A percentile compares a stretch with the other conserved stretches of the same genome.
Conservation (phyloP, 37 sponge, comb jelly and placozoan genomes). For the Chondrosia reniformis region DNA sequence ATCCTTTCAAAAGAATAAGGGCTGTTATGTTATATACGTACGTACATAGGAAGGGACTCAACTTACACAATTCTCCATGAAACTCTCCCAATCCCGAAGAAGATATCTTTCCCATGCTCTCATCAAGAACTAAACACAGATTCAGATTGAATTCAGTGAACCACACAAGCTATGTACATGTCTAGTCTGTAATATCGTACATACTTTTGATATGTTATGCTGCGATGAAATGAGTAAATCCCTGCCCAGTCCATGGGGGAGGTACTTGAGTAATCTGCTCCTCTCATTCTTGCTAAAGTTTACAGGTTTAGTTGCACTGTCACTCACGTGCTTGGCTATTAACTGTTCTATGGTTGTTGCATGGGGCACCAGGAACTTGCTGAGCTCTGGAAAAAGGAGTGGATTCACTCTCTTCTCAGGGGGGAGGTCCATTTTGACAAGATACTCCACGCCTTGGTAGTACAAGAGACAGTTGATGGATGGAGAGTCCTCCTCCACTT, state of each 20-base stretch:
- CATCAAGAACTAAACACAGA: slow-evolving; percentile 28
- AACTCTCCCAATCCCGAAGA: slow-evolving; percentile 26
- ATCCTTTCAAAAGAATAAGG: no score
- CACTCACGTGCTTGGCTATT: slow-evolving; percentile 32
- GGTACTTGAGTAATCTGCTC: slow-evolving; percentile 15
- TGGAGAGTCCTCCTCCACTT: background rate
- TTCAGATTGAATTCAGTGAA: background rate
- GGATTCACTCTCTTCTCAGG: background rate
- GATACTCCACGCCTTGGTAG: slow-evolving; percentile 58
- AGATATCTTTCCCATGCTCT: slow-evolving; percentile 49
- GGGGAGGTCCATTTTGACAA: slow-evolving; percentile 22
- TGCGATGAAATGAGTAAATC: slow-evolving; percentile 45
- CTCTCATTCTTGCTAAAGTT: slow-evolving; percentile 18
- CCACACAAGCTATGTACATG: background rate
- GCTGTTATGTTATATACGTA: background rate
- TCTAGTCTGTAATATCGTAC: background rate
- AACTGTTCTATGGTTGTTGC: slow-evolving; percentile 36
- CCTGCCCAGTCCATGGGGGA: slow-evolving; percentile 66
- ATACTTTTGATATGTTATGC: slow-evolving; percentile 38
- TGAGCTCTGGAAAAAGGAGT: background rate
- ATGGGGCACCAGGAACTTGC: background rate
- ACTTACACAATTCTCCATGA: slow-evolving; percentile 42
- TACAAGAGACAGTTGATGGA: slow-evolving; percentile 44
- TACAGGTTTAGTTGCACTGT: slow-evolving; percentile 13
- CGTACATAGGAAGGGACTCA: background rate